Base-by-base conservation (phyloP, 2,888 invertebrate genomes). In the Acanthosepion pharaonis region DNA sequence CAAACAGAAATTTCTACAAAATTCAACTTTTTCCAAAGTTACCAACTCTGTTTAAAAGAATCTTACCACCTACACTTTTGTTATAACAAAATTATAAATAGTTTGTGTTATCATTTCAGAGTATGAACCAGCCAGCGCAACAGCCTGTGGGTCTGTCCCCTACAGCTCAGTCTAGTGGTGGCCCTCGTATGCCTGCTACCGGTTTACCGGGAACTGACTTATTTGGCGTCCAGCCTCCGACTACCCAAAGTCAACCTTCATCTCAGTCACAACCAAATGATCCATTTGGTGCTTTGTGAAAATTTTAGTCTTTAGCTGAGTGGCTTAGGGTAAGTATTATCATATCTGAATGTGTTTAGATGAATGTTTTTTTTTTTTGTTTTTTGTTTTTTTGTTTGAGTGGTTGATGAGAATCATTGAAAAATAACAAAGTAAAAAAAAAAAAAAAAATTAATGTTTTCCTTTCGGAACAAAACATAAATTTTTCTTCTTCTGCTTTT, bases 251-350 rank as follows among this genome's bases (percentile, higher is more conserved):
- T 53, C 96, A 95, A 64, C 96, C 95, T 42, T 96, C 96, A 9
- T 95, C 95, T 49, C 95, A 95, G 53, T 95, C 95, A 94, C 95
- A 96, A 94, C 96, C 96, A 93, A 96, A 96, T 95, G 97, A 97
- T 95, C 97, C 97, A 42, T 97, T 97, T 95, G 97, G 97, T 91
- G 96, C 96, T 92, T 97, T 97, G 96, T 97, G 97, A 97, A 95
- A 78, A 78, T n/a, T 78, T n/a, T 5, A 78, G 15, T 78, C 78
- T 78, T 78, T 78, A 78, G 78, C 78, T 78, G 78, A n/a, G 78
- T 78, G n/a, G 3, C n/a, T 78, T 78, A 15, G 78, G 78, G 78
- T 78, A 33, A 78, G 78, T 78, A 78, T 42, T 42, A 42, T n/a
- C 78, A 33, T 78, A 78, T 78, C 59, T 23, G 59, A 59, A 42